Evolutionary conservation across 2,888 invertebrate species (phyloP), one percentile per base, ranked within the genome.

Genomic region (Philereme vetulata): DNA sequence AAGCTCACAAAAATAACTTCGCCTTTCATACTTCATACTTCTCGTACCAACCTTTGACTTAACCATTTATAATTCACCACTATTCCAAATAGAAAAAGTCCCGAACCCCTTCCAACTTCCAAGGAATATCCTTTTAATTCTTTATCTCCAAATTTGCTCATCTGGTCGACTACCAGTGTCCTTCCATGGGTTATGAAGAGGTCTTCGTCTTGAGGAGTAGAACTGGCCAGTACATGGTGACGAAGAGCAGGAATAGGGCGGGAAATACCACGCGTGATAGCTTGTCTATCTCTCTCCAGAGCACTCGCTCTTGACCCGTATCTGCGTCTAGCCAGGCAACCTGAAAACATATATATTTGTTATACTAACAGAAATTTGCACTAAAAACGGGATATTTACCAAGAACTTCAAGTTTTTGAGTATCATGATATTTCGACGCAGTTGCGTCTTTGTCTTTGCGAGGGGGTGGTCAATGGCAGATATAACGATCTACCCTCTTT

Each of bases 231-330:
- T 96, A 97, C 77, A 96, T 90, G 0, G 95, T 92, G 54, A 95
- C 94, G 80, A 97, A 96, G 11, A 96, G 92, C 11, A 96, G 93
- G 85, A 97, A 97, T n/a, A 96, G 81, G 10, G 94, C 94, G 5
- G 97, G 97, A 81, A 97, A 97, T 4, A 96, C 94, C 51, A 95
- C 93, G 52, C 96, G 93, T 4, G 96, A 96, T 4, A 95, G 92
- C 75, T 94, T 94, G 84, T 97, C 97, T 65, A 97, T 96, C 88
- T 96, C 95, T 56, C 95, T 93, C 94, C 96, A 96, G 70, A 95
- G 93, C n/a, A 96, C 94, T 72, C 95, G 94, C 71, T 95, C 95
- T 75, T 95, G 94, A 3, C 95, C 95, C 0, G 94, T 94, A 70
- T 95, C 94, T 66, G 93, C 93, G 72, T 94, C 94, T 61, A 94